Percentiles rank a stretch among this genome's conserved stretches.
Conservation (phyloP, 1,140 invertebrate genomes). For the Phymastichus coffea region DNA sequence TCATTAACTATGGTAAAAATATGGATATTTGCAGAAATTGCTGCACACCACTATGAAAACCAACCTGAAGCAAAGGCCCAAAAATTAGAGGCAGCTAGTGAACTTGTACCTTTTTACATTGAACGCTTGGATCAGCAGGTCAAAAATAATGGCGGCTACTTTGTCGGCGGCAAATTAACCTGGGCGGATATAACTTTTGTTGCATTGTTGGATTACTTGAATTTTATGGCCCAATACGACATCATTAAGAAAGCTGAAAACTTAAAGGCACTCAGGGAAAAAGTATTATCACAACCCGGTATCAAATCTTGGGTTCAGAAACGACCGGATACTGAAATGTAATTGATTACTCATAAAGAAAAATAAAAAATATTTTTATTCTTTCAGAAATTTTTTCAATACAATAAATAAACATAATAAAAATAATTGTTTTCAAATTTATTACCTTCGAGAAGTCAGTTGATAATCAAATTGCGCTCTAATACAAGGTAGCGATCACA, state of each 20-base stretch:
- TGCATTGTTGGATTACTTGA: slow-evolving; percentile 63
- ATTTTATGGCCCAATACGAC: slow-evolving; percentile 58
- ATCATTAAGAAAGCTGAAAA: slow-evolving; percentile 62
- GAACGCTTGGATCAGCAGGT: slow-evolving; percentile 52
- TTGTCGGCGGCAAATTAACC: slow-evolving; percentile 55
- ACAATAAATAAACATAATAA: no score
- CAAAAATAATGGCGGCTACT: slow-evolving; percentile 51
- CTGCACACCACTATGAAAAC: slow-evolving; percentile 43
- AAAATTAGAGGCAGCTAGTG: slow-evolving; percentile 38
- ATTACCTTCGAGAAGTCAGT: no score
- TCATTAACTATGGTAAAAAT: background rate
- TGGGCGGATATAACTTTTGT: slow-evolving; percentile 70
- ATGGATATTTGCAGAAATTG: slow-evolving; percentile 40
- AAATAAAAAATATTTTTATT: no score
- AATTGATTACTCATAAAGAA: background rate
- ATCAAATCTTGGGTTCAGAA: slow-evolving; percentile 69
- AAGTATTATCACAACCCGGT: slow-evolving; percentile 58
- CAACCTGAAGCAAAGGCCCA: slow-evolving; percentile 35
- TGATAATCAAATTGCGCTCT: no score
- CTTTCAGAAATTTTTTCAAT: no score
- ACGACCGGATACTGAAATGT: slow-evolving; percentile 57
- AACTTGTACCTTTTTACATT: slow-evolving; percentile 43
- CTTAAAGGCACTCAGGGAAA: slow-evolving; percentile 58
- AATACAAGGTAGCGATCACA: no score
- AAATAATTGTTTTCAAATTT: no score